Evolutionary conservation across 92 coral and sea anemone genomes (phyloP), one percentile per base, ranked within the genome.

Genomic region (Scolanthus callimorphus): DNA sequence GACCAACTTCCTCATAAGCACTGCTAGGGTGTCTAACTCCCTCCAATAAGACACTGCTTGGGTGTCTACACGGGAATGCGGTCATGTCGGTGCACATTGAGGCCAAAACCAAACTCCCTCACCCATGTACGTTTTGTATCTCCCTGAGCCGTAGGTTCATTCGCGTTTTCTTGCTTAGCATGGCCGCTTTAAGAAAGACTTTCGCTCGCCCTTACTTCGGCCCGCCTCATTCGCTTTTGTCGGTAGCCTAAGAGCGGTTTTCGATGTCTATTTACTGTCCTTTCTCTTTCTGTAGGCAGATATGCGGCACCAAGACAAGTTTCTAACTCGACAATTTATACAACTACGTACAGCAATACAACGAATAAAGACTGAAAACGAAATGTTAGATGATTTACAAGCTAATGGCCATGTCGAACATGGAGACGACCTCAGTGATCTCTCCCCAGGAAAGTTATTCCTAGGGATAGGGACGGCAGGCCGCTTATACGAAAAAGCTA

Each of bases 291-390:
- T 1, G 50, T 80, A 87, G 96, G 55, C 96, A 0, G 96, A 94
- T 52, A 88, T 94, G 99, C 82, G 91, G 15, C 99, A 88, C 43
- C 99, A 94, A 58, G 99, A 94, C 73, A 94, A 94, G 67, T 81
- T 51, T 31, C 77, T 94, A 11, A 85, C 95, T 31, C 74, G 92
- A 19, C 96, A 94, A 76, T 94, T 94, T 57, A 88, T 88, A 59
- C 94, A 94, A 47, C 81, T 94, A 0, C 80, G 95, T 44, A 75
- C 90, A 20, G 77, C 94, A 4, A 94, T 94, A 23, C 99, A 88
- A 31, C 67, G 90, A 25, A 53, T 87, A 34, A 87, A 82, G 49
- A 70, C 74, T 26, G 96, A 82, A 26, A 59, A 80, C 60, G 78
- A 78, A 28, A 51, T 72, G 58, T 51, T 86, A 17, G 89, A 81